Evolutionary conservation across 2,888 invertebrate genomes (phyloP).

Genomic region (Calameuta filiformis): DNA sequence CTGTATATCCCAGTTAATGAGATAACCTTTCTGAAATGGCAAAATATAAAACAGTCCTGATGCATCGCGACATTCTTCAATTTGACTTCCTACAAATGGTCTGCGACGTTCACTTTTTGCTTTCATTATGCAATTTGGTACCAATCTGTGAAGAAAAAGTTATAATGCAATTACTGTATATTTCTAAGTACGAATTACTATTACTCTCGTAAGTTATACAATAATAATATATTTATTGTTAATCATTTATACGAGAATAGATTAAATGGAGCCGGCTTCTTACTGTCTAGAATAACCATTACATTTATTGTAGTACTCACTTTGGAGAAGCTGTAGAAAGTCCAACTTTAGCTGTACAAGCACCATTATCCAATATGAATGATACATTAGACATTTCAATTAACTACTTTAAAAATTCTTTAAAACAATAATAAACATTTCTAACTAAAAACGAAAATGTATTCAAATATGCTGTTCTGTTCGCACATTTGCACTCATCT

Average conservation of each 20-base stretch:
- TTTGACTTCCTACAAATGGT: constrained; percentile 93
- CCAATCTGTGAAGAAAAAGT: constrained; percentile 68
- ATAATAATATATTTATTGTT: not conserved
- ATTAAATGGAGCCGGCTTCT: not conserved
- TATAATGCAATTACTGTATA: not conserved
- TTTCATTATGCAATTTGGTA: constrained; percentile 98
- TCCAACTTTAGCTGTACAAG: constrained; percentile 88
- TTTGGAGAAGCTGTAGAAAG: constrained; percentile 76
- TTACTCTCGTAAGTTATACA: not conserved
- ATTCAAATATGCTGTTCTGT: not conserved
- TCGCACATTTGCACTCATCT: not conserved
- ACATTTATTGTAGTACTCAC: constrained; percentile 57
- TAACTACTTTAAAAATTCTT: not conserved
- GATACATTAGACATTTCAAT: constrained; percentile 57
- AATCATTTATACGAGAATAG: not conserved
- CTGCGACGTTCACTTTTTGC: constrained; percentile 95
- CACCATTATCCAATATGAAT: constrained; percentile 91
- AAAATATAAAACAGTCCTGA: constrained; percentile 94
- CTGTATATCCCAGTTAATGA: constrained; percentile 96
- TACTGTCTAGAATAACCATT: not conserved
- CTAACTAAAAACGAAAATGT: not conserved
- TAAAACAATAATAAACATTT: not conserved
- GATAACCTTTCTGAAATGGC: constrained; percentile 94
- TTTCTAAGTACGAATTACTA: not conserved
- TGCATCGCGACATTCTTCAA: constrained; percentile 96